These are phyloP conservation scores for Sturnus vulgaris DNA, from an alignment of 2,113 vertebrate genomes.

Conservation along the genomic window DNA sequence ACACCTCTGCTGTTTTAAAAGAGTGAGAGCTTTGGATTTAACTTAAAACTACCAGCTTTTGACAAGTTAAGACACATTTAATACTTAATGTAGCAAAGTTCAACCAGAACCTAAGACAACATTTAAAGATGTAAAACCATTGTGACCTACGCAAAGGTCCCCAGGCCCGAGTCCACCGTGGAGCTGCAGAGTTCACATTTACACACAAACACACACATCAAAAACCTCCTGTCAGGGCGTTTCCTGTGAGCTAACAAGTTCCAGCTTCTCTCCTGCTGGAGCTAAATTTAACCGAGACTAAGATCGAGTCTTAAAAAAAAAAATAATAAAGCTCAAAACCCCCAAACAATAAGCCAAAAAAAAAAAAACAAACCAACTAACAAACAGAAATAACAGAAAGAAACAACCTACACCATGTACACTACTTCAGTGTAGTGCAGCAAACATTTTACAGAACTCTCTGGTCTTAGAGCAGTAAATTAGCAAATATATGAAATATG, in stretches of 20 bases:
- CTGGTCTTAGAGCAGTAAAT: background rate
- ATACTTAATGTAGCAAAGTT: background rate
- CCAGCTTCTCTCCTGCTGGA: constrained; percentile 37
- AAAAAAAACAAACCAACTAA: background rate
- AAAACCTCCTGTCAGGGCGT: background rate
- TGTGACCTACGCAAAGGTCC: background rate
- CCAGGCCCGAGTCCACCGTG: background rate
- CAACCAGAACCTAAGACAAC: background rate
- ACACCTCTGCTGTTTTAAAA: background rate
- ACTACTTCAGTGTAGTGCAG: background rate
- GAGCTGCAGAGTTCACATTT: background rate
- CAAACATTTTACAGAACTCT: background rate
- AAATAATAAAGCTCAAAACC: background rate
- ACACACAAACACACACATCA: constrained; percentile 36
- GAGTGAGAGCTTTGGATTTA: background rate
- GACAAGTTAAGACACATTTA: background rate
- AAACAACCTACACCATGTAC: rapidly evolving
- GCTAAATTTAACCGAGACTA: constrained; percentile 34
- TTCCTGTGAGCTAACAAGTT: constrained; percentile 54
- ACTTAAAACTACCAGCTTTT: background rate
- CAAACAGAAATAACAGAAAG: background rate
- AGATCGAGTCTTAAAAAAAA: background rate
- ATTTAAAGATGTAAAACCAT: background rate
- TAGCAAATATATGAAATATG: rapidly evolving
- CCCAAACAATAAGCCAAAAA: background rate